Evolutionary conservation across 2,888 invertebrate species (phyloP), one percentile per base, ranked within the genome.

Genomic region (Sphaerolaimus hirsutus): DNA sequence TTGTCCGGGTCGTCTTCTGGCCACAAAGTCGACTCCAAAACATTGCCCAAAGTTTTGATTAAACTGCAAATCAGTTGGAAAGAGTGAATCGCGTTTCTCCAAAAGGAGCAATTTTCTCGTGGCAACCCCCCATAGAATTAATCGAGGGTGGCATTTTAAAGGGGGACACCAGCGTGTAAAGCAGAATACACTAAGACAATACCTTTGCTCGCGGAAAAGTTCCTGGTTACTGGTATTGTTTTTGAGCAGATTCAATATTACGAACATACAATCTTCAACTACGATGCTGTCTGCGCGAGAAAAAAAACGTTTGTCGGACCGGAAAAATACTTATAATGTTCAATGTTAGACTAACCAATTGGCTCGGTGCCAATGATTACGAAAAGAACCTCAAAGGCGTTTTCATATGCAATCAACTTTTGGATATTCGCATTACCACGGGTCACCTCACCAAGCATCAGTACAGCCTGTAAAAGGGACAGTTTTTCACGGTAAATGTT

Each of bases 331-430:
- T 22, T 19, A 35, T 29, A 32, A 41, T 44, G 14, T 19, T 1
- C 19, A 3, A 42, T 51, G 50, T 87, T 89, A 42, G 89, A 91
- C 63, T 89, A 84, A 1, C 82, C 79, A 56, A 77, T 79, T 10
- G 55, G 37, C 66, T 93, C 93, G 48, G 80, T 78, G 2, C 72
- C 73, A 14, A 99, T 79, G 12, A 97, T 86, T 63, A 86, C 84
- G 55, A 93, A 79, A 26, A 99, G 70, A 53, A 81, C 74, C 65
- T 91, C 91, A 62, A 97, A 99, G 0, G 89, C 89, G 68, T 91
- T 93, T 66, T 99, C 93, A 65, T 93, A 99, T 0, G 93, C 97
- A 0, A 99, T 87, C 58, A 99, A 91, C 69, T 93, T 97, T 65
- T 93, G 91, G 57, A 93, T 86, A 64, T 87, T 91, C 0, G 87